Evolutionary conservation across 2,113 vertebrate species (phyloP), one percentile per base, ranked within the genome.

Genomic region (Sceloporus tristichus): DNA sequence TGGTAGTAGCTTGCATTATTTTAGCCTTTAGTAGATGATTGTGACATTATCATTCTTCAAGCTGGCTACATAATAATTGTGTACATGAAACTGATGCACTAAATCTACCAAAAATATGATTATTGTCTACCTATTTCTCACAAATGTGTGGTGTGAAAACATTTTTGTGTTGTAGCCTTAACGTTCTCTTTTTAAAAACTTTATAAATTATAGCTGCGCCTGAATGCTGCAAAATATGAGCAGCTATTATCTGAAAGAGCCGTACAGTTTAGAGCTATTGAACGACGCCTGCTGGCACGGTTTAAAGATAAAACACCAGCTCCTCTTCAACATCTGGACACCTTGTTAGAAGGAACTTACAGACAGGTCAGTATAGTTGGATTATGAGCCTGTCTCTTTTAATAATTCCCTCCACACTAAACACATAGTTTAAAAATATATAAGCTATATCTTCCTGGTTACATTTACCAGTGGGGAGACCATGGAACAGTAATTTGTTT

Each of bases 231-330:
- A 90, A 98, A 97, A 87, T 98, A 98, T 92, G 98, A 97, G 95
- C 98, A 99, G 75, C 96, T 99, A 16, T 96, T 99, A 62, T 98
- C 98, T 5, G 98, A 98, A 96, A 97, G 98, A 86, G 98, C 99
- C 0, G 94, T 99, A 59, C 98, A 99, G 76, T 99, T 99, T 90
- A 96, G 99, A 94, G 98, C 98, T 94, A 99, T 99, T 91, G 98
- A 99, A 86, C 97, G 98, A 13, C 97, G 98, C 38, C 95, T 99
- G 5, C 95, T 99, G 90, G 98, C 98, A 40, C 97, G 98, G 68
- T 99, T 99, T 94, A 99, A 99, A 94, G 98, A 99, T 95, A 99
- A 98, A 96, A 99, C 98, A 59, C 99, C 99, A 0, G 97, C 98
- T 16, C 98, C 98, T 0, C 97, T 99, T 68, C 98, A 99, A 92